Evolutionary conservation across 2,888 invertebrate genomes (phyloP), one percentile per base, ranked within the genome.

Genomic region (Timema podura): DNA sequence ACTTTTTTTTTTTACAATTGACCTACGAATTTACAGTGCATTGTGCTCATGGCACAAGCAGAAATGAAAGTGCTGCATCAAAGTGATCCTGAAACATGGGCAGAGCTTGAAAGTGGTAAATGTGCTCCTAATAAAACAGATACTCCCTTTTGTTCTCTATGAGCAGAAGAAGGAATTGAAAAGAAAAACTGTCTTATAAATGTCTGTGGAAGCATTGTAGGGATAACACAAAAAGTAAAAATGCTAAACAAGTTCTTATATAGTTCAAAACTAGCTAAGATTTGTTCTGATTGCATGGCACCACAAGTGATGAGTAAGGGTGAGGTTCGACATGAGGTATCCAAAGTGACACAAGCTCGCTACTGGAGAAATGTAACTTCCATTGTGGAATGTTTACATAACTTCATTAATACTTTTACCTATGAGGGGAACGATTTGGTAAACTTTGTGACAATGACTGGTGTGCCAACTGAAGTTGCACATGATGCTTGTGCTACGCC

Each of bases 1-100:
- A 48, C 45, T 57, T 51, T 13, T 67, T 51, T 54, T 67, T 67
- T 66, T 5, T 67, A 0, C 2, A 54, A 54, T 54, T n/a, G 54
- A 54, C 54, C 16, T 6, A 7, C 6, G n/a, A 15, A 11, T 5
- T 6, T 54, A 54, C 54, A 54, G 13, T 16, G 6, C 54, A 54
- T 16, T 54, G n/a, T 30, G 54, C 16, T n/a, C 54, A 54, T 54
- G 10, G 1, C 10, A 49, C 51, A 49, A 49, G 51, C n/a, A 49
- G 51, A 49, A 49, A 49, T 54, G 54, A 13, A 54, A 54, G 2
- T 8, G n/a, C 54, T 54, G n/a, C 54, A 7, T 54, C 54, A 54
- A 54, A 16, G 16, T 15, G 54, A 54, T 54, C 9, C n/a, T 54
- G 54, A 10, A 54, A 54, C 54, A 54, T 13, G 5, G 54, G 16